Conservation (phyloP, 2,888 invertebrate species). For the Mellilla xanthometata region DNA sequence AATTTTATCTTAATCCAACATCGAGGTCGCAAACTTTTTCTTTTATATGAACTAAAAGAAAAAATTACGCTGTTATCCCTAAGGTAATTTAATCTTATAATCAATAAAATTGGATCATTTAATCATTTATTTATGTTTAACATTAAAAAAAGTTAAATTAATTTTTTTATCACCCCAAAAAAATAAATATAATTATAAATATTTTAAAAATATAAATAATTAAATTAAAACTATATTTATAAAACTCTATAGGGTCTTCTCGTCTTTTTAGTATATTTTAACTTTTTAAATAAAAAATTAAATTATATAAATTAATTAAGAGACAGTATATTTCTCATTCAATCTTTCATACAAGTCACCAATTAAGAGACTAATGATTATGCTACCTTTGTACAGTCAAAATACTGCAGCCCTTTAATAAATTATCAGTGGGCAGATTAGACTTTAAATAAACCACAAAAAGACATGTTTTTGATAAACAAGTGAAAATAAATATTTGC, state of each 20-base stretch:
- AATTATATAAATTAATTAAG: constrained; percentile 57
- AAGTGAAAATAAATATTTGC: constrained; percentile 85
- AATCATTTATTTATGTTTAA: constrained; percentile 63
- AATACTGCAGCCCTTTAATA: constrained; percentile 90
- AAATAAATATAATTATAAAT: constrained; percentile 70
- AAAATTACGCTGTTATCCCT: constrained; percentile 93
- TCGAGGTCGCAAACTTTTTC: constrained; percentile 92
- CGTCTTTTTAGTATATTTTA: constrained; percentile 86
- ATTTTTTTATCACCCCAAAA: constrained; percentile 86
- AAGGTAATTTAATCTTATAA: constrained; percentile 89
- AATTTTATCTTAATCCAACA: constrained; percentile 91
- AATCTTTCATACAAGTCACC: constrained; percentile 90
- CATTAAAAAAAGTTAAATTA: constrained; percentile 76
- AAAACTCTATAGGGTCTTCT: constrained; percentile 91
- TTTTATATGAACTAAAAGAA: constrained; percentile 88
- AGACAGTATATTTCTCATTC: constrained; percentile 85
- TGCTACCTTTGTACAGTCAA: constrained; percentile 92
- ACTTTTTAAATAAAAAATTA: constrained; percentile 84
- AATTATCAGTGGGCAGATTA: constrained; percentile 87
- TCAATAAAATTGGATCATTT: constrained; percentile 82
- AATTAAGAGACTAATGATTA: constrained; percentile 90
- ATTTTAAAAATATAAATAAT: constrained; percentile 51
- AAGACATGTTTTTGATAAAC: constrained; percentile 92
- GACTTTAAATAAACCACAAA: constrained; percentile 84
- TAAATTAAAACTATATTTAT: constrained; percentile 59